Percentiles rank a stretch among this genome's conserved stretches.
phyloP scores from a whole-genome alignment of 2,797 vertebrate species.

The Clarias laeviceps region DNA sequence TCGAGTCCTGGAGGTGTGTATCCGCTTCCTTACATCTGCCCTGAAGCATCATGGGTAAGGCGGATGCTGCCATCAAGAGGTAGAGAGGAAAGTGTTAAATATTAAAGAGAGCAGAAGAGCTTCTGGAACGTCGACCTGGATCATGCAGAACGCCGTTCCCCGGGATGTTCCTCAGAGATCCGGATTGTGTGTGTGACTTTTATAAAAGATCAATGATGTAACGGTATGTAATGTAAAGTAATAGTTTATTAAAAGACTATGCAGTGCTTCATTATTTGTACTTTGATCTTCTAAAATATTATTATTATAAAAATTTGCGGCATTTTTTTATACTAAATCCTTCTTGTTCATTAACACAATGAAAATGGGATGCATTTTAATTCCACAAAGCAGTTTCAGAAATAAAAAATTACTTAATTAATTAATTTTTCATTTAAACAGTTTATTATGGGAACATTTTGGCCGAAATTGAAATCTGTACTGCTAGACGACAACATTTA shows the following conservation, averaged over 20 bases:
- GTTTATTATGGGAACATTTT: background rate
- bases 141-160: background rate
- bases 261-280: background rate
- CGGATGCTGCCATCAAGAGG: slow-evolving; percentile 60
- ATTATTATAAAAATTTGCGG: background rate
- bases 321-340: background rate
- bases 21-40: slow-evolving; percentile 51
- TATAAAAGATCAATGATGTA: background rate
- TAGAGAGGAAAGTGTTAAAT: slow-evolving; percentile 49
- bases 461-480: background rate
- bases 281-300: background rate
- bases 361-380: background rate
- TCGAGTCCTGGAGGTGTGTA: background rate
- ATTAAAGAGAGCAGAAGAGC: slow-evolving; percentile 32
- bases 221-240: background rate
- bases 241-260: background rate
- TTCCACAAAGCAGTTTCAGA: background rate
- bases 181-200: background rate
- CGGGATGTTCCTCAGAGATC: background rate
- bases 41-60: slow-evolving; percentile 52
- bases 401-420: background rate
- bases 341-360: background rate
- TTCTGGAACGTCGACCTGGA: background rate
- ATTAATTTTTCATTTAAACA: background rate
- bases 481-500: background rate